Percentiles rank a stretch among this genome's conserved stretches.
Conservation (phyloP, 2,113 vertebrate genomes). For the Amia ocellicauda region DNA sequence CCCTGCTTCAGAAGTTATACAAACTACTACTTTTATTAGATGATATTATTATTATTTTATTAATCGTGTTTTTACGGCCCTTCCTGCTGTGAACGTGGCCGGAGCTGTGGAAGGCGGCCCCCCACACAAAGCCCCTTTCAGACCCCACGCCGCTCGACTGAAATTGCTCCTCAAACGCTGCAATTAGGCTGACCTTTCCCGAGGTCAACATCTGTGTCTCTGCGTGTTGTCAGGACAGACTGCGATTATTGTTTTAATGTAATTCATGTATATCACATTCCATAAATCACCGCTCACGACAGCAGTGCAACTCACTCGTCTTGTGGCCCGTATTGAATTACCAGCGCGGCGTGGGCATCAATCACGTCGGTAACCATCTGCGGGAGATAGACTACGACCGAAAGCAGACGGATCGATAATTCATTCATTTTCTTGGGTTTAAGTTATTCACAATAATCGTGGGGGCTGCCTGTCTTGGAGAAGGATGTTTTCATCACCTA, state of each 20-base stretch:
- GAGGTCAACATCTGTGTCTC: constrained; percentile 39
- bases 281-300: constrained; percentile 18
- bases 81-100: neutral
- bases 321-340: neutral
- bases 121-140: constrained; percentile 38
- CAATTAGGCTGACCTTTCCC: constrained; percentile 36
- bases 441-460: too few relatives aligned
- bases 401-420: too few relatives aligned
- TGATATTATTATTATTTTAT: neutral
- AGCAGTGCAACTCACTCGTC: constrained; percentile 9
- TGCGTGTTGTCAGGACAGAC: constrained; percentile 19
- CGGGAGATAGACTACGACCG: neutral
- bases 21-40: neutral
- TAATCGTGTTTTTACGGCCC: neutral
- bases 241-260: constrained; percentile 40
- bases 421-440: too few relatives aligned
- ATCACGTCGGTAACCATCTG: neutral
- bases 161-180: constrained; percentile 30
- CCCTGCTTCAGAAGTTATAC: neutral
- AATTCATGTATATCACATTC: constrained; percentile 29
- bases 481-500: too few relatives aligned
- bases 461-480: too few relatives aligned
- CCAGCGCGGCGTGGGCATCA: neutral
- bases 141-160: constrained; percentile 32
- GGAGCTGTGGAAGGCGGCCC: neutral